Evolutionary conservation across 2,113 vertebrate species (phyloP).

Genomic region (Ceyx cyanopectus): DNA sequence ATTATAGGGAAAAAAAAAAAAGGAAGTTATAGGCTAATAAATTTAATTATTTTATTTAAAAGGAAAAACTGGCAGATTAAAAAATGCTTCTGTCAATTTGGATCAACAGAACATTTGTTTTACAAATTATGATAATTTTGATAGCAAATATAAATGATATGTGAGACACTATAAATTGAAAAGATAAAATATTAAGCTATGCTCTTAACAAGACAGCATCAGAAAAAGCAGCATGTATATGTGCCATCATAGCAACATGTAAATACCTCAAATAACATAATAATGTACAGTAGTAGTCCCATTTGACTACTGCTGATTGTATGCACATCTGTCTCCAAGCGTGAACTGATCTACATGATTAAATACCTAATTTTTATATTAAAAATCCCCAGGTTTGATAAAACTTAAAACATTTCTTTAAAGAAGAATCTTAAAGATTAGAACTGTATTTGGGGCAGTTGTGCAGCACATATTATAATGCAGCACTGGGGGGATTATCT

Average conservation of each 20-base stretch:
- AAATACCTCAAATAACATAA: not conserved
- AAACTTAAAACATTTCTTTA: not conserved
- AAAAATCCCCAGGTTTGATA: not conserved
- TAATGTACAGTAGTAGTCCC: fast-evolving
- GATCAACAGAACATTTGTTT: slow-evolving; percentile 35
- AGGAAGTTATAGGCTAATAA: slow-evolving; percentile 43
- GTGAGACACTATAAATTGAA: slow-evolving; percentile 37
- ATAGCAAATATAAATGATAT: slow-evolving; percentile 27
- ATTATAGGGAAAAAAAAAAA: not conserved
- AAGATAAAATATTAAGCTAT: slow-evolving; percentile 30
- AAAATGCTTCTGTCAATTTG: slow-evolving; percentile 59
- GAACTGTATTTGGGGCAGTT: not conserved
- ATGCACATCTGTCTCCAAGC: not conserved
- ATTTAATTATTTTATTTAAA: slow-evolving; percentile 58
- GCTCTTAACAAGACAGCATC: not conserved
- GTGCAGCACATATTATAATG: not conserved
- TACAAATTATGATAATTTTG: slow-evolving; percentile 55
- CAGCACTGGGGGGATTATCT: not conserved
- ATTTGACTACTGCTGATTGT: not conserved
- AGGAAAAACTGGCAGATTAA: slow-evolving; percentile 43
- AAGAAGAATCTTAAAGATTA: not conserved
- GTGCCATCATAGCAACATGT: not conserved
- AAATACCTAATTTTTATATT: not conserved
- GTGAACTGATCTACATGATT: not conserved
- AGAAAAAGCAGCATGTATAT: not conserved